Conservation (phyloP, 2,888 invertebrate species). For the Rutpela maculata region DNA sequence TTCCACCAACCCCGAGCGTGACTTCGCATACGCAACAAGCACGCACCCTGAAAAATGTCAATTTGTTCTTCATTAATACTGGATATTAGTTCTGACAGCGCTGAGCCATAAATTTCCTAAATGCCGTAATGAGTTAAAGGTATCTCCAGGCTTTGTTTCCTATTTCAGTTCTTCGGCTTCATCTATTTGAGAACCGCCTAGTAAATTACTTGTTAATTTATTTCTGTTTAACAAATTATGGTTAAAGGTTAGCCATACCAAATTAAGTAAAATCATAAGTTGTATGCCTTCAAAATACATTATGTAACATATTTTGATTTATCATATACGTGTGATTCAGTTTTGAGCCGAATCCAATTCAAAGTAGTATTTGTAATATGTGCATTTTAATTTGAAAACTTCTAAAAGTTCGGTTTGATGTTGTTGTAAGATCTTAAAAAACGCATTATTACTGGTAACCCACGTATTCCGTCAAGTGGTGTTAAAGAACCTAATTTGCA, state of each 20-base stretch:
- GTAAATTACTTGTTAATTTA: slow-evolving; percentile 37
- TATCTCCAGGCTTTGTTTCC: slow-evolving; percentile 48
- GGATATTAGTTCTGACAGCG: slow-evolving; percentile 71
- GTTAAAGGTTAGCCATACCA: neutral
- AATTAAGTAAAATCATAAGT: neutral
- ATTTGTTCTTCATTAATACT: slow-evolving; percentile 74
- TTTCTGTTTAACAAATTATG: slow-evolving; percentile 22
- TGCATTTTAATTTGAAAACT: neutral
- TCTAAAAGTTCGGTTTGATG: no score
- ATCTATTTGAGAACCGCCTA: slow-evolving; percentile 15
- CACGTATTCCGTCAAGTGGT: no score
- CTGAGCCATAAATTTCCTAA: slow-evolving; percentile 68
- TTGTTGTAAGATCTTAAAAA: no score
- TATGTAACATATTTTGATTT: neutral
- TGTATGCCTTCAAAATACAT: neutral
- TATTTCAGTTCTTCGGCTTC: slow-evolving; percentile 20
- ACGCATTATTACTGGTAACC: no score
- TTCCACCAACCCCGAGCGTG: slow-evolving; percentile 63
- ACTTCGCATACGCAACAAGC: slow-evolving; percentile 74
- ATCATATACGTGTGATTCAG: neutral
- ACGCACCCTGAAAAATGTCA: slow-evolving; percentile 74
- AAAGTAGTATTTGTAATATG: neutral
- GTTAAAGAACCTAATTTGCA: no score
- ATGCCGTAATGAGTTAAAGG: slow-evolving; percentile 61
- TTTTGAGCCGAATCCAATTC: neutral